Evolutionary conservation across 2,113 vertebrate species (phyloP).

Genomic region (Kryptolebias marmoratus): DNA sequence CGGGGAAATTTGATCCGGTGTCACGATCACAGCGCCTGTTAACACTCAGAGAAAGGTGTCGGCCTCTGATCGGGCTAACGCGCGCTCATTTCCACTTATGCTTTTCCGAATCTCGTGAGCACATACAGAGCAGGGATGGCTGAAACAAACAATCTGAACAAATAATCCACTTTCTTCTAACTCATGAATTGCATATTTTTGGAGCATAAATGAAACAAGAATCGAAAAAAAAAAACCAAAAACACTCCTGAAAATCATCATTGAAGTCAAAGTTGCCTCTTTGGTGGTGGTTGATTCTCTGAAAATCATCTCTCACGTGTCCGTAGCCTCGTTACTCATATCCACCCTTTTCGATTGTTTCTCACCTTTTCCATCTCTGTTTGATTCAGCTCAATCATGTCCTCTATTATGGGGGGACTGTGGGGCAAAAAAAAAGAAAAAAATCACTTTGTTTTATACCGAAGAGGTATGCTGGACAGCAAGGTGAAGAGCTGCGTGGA

Average conservation of each 20-base stretch:
- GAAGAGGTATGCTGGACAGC: background rate
- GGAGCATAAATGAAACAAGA: slow-evolving; percentile 13
- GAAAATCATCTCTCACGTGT: slow-evolving; percentile 3
- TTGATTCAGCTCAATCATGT: slow-evolving; percentile 10
- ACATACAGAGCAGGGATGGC: slow-evolving; percentile 14
- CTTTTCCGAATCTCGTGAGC: slow-evolving; percentile 30
- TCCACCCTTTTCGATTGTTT: slow-evolving; percentile 17
- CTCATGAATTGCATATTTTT: slow-evolving; percentile 2
- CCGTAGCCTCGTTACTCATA: slow-evolving; percentile 28
- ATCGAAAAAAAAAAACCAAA: background rate
- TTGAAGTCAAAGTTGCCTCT: background rate
- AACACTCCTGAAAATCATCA: background rate
- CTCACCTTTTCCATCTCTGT: slow-evolving; percentile 1
- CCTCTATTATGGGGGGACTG: background rate
- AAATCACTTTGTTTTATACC: slow-evolving; percentile 3
- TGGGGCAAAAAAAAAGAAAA: background rate
- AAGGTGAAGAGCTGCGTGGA: slow-evolving; percentile 8
- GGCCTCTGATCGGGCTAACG: slow-evolving; percentile 20
- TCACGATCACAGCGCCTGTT: slow-evolving; percentile 37
- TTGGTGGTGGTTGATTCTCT: slow-evolving; percentile 4
- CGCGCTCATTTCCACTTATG: slow-evolving; percentile 37
- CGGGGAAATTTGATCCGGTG: slow-evolving; percentile 40
- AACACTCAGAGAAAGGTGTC: slow-evolving; percentile 34
- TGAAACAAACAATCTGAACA: background rate
- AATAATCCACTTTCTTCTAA: background rate